A percentile compares a stretch with the other conserved stretches of the same genome.
phyloP scores from a whole-genome alignment of 2,113 vertebrate genomes.

The Thymallus thymallus region DNA sequence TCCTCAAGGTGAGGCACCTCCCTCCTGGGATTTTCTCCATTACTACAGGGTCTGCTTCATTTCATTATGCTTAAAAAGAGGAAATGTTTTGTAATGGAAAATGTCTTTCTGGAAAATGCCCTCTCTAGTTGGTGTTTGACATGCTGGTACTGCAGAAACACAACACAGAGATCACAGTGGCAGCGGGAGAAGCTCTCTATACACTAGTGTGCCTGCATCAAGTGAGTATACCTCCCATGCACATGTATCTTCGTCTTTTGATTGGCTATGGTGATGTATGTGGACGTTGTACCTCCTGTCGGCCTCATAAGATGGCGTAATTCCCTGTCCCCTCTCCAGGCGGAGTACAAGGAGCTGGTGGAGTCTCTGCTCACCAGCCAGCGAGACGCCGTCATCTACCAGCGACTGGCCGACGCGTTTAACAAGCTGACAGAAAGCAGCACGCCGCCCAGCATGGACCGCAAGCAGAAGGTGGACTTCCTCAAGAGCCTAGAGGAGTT shows the following conservation, averaged over 20 bases:
- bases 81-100: neutral
- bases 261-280: no score
- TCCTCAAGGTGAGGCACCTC: slow-evolving; percentile 84
- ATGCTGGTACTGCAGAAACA: slow-evolving; percentile 99
- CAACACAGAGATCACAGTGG: slow-evolving; percentile 96
- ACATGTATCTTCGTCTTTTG: no score
- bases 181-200: slow-evolving; percentile 96
- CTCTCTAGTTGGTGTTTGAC: slow-evolving; percentile 93
- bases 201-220: slow-evolving; percentile 95
- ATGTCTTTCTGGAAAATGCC: neutral
- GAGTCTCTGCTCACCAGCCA: slow-evolving; percentile 92
- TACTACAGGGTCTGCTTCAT: neutral
- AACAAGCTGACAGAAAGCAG: slow-evolving; percentile 95
- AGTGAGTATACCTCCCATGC: slow-evolving; percentile 71
- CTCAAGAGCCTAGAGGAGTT: slow-evolving; percentile 98
- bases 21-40: neutral
- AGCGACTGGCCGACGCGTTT: slow-evolving; percentile 96
- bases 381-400: slow-evolving; percentile 93
- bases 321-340: slow-evolving; percentile 68
- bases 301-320: no score
- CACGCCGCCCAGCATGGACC: slow-evolving; percentile 94
- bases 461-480: slow-evolving; percentile 97
- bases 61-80: neutral
- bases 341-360: slow-evolving; percentile 93
- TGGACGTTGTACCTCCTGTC: no score